Evolutionary conservation across 2,113 vertebrate species (phyloP).

Genomic region (Trinectes maculatus): DNA sequence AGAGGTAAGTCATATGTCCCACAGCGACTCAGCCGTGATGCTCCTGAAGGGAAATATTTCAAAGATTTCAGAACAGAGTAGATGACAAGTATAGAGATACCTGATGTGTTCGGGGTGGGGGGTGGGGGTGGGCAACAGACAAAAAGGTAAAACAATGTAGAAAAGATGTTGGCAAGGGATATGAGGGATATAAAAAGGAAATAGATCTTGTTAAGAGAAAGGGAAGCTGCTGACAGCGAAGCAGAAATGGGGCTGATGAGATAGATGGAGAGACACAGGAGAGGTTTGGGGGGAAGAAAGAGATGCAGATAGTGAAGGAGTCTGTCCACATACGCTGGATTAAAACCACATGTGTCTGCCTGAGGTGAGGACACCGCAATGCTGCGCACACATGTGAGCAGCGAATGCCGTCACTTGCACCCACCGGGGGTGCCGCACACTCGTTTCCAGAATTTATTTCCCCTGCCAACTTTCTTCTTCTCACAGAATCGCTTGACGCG

Average conservation of each 20-base stretch:
- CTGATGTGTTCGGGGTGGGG: slow-evolving; percentile 23
- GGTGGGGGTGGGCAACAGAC: not conserved
- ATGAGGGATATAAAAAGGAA: slow-evolving; percentile 40
- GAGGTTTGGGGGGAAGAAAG: slow-evolving; percentile 26
- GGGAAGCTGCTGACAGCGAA: slow-evolving; percentile 49
- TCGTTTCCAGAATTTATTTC: slow-evolving; percentile 53
- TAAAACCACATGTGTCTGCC: slow-evolving; percentile 78
- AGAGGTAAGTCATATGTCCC: slow-evolving; percentile 43
- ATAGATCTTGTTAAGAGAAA: slow-evolving; percentile 18
- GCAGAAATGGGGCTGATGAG: slow-evolving; percentile 44
- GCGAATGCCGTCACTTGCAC: slow-evolving; percentile 70
- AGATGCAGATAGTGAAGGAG: slow-evolving; percentile 60
- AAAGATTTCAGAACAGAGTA: slow-evolving; percentile 39
- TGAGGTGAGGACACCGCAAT: slow-evolving; percentile 71
- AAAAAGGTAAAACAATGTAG: slow-evolving; percentile 49
- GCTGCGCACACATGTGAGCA: slow-evolving; percentile 59
- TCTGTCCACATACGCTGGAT: slow-evolving; percentile 55
- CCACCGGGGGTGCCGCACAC: slow-evolving; percentile 54
- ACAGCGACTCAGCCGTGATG: slow-evolving; percentile 34
- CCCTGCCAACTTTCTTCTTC: slow-evolving; percentile 56
- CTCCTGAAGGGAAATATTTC: slow-evolving; percentile 51
- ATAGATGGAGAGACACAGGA: slow-evolving; percentile 53
- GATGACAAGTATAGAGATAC: slow-evolving; percentile 32
- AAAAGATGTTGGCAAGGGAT: slow-evolving; percentile 57
- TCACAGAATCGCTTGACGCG: slow-evolving; percentile 46